Evolutionary conservation across 2,113 vertebrate species (phyloP), one percentile per base, ranked within the genome.

Genomic region (Epinephelus fuscoguttatus): DNA sequence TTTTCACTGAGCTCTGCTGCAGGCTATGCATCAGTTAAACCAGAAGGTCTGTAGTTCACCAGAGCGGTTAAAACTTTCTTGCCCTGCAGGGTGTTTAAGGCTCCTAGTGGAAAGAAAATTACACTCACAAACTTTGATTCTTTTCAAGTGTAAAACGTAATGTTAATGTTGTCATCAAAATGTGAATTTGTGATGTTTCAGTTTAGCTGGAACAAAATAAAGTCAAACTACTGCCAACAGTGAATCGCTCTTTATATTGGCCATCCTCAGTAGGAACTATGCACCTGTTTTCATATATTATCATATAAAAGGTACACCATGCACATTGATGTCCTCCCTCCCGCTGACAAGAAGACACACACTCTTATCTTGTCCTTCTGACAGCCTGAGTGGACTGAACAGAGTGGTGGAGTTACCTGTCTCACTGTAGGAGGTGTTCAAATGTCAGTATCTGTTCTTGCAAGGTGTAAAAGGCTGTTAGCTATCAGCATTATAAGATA

Each of bases 11-110:
- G 53, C 27, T 45, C 52, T 57, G 63, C 77, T 81, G 63, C 72
- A 67, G 72, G 76, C 73, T 68, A 19, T 64, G 50, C 42, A 70
- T 77, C 33, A 63, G 56, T 75, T 68, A 74, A 66, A 70, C 21
- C 57, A 67, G 33, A 57, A 47, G 15, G 37, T 72, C 23, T 59
- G 50, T 57, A 72, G 61, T 76, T 80, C 53, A 80, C 15, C 10
- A 4, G 45, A 62, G 59, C 53, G 12, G 67, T 63, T 77, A 3
- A 64, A 82, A 55, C 30, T 63, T 62, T 52, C 4, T 63, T 68
- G 25, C 47, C 52, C 52, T 69, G 18, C 18, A 37, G 68, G 45
- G 21, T 69, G 33, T 63, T 75, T 18, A 68, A 59, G 21, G 9
- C 3, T 66, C 12, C 49, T 11, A 17, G 21, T 42, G 21, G 60